These are phyloP conservation scores for Oophaga pumilio DNA, from an alignment of 2,113 vertebrate species.

Conservation along the genomic window DNA sequence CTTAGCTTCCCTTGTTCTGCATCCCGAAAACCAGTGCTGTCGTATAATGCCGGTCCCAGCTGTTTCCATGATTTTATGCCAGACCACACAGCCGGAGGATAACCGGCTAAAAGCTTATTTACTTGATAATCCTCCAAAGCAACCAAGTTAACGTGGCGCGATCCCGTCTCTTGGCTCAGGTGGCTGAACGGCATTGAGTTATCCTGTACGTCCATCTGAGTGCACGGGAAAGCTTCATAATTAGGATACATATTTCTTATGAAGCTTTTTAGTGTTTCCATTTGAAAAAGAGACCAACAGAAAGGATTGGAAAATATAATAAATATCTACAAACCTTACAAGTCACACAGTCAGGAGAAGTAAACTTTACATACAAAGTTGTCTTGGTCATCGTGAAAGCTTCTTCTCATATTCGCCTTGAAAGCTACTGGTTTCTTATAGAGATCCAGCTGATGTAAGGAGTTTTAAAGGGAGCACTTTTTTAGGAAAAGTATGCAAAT, in stretches of 20 bases:
- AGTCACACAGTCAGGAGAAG: neutral
- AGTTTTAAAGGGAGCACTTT: too few species aligned
- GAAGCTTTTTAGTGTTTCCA: neutral
- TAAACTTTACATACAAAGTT: neutral
- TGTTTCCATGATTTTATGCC: neutral
- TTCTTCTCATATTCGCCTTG: neutral
- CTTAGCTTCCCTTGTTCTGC: neutral
- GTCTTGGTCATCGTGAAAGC: neutral
- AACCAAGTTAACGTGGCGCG: neutral
- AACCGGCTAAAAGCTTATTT: neutral
- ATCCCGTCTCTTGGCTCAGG: neutral
- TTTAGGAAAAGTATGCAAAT: too few species aligned
- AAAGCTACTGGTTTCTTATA: too few species aligned
- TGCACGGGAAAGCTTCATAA: neutral
- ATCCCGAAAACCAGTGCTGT: neutral
- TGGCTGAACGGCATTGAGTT: neutral
- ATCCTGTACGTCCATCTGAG: neutral
- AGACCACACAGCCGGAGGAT: slow-evolving; percentile 1
- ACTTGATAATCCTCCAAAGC: neutral
- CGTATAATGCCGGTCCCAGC: neutral
- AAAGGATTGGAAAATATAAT: neutral
- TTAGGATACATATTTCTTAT: neutral
- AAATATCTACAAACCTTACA: neutral
- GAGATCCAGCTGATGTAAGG: too few species aligned
- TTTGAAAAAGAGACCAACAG: neutral